Percentiles rank a stretch among this genome's conserved stretches.
These are phyloP conservation scores for Leuctra nigra DNA, from an alignment of 2,888 invertebrate species.

Conservation along the genomic window DNA sequence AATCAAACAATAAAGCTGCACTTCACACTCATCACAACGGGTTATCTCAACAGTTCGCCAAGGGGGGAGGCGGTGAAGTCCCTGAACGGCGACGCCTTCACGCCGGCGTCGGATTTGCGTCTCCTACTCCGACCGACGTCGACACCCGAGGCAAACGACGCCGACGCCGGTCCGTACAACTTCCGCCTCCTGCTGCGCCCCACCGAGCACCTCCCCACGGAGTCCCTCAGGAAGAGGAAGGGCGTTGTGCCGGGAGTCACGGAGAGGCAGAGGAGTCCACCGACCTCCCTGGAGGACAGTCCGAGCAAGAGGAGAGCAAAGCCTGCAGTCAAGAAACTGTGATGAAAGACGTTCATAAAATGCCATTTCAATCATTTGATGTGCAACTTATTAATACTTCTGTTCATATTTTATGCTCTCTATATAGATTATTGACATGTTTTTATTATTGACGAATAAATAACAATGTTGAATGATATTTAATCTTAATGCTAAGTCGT, in stretches of 20 bases:
- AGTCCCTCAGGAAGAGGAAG: slow-evolving; percentile 58
- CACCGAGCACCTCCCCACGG: slow-evolving; percentile 58
- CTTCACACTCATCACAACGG: too few species aligned
- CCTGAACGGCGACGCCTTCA: too few species aligned
- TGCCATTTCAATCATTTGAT: too few species aligned
- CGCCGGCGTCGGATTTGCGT: slow-evolving; percentile 45
- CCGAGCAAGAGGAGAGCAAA: slow-evolving; percentile 24
- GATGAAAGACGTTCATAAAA: too few species aligned
- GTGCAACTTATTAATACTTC: too few species aligned
- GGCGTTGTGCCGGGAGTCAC: slow-evolving; percentile 36
- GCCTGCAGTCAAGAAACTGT: slow-evolving; percentile 17
- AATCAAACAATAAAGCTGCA: too few species aligned
- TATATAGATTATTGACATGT: too few species aligned
- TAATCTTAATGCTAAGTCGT: too few species aligned
- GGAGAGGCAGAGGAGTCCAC: slow-evolving; percentile 1
- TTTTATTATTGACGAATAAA: too few species aligned
- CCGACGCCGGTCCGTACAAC: slow-evolving; percentile 58
- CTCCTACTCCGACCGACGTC: slow-evolving; percentile 40
- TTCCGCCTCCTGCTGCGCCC: slow-evolving; percentile 55
- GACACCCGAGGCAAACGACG: slow-evolving; percentile 30
- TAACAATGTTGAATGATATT: too few species aligned
- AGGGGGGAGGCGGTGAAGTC: too few species aligned
- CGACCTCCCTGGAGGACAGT: slow-evolving; percentile 14
- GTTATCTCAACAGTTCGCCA: neutral
- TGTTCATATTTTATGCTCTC: too few species aligned